phyloP scores from a whole-genome alignment of 2,888 invertebrate species.

The Myathropa florea region DNA sequence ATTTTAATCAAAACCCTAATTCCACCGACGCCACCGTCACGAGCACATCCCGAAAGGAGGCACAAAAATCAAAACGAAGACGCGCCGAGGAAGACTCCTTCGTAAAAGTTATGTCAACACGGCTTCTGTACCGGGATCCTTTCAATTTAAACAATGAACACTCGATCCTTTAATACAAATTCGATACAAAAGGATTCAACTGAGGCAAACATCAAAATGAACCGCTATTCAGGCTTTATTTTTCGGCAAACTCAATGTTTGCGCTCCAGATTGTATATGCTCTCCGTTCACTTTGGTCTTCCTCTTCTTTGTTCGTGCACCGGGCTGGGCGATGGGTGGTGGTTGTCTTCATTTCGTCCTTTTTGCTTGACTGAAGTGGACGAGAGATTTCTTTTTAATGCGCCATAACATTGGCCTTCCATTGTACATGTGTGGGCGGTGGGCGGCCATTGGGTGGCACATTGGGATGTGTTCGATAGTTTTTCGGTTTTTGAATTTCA shows the following conservation, averaged over 20 bases:
- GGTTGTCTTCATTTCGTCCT: constrained; percentile 8
- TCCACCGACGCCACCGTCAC: neutral
- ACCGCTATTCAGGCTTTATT: neutral
- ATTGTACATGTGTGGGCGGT: neutral
- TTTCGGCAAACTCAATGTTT: constrained; percentile 31
- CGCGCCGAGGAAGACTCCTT: neutral
- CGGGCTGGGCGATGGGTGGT: neutral
- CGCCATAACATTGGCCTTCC: constrained; percentile 8
- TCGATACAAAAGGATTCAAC: neutral
- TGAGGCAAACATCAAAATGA: constrained; percentile 9
- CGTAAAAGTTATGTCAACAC: neutral
- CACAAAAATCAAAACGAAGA: too few relatives aligned
- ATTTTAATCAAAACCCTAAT: neutral
- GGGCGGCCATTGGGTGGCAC: neutral
- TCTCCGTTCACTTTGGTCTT: constrained; percentile 17
- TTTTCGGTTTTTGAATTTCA: constrained; percentile 34
- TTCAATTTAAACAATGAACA: constrained; percentile 28
- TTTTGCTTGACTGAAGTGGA: constrained; percentile 16
- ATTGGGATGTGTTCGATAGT: constrained; percentile 21
- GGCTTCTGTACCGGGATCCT: neutral
- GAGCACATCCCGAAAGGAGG: neutral
- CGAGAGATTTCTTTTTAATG: constrained; percentile 22
- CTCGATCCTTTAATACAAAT: constrained; percentile 6
- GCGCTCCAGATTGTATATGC: constrained; percentile 4
- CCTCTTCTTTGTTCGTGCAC: neutral